These are phyloP conservation scores for Thereva nobilitata DNA, from an alignment of 2,888 invertebrate genomes.

Conservation along the genomic window DNA sequence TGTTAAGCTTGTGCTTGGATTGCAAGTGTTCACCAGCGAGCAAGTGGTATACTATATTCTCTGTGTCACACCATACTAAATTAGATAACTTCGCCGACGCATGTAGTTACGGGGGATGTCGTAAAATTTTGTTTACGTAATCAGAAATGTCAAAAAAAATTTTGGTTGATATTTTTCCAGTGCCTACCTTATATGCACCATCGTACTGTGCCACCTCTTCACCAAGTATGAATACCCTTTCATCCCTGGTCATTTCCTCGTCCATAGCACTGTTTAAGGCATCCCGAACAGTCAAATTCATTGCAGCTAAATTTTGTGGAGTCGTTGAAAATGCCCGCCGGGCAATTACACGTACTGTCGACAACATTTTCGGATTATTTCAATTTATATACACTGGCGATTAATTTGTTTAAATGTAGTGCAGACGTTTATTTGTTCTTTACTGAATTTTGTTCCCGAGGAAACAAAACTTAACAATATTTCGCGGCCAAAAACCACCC, in stretches of 20 bases:
- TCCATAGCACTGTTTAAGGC: conserved; percentile 95
- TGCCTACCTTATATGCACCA: conserved; percentile 89
- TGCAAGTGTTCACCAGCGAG: too few relatives aligned
- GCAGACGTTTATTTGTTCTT: too few relatives aligned
- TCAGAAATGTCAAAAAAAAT: background rate
- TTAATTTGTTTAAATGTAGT: too few relatives aligned
- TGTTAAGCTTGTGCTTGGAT: too few relatives aligned
- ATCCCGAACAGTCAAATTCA: conserved; percentile 88
- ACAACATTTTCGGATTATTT: conserved; percentile 47
- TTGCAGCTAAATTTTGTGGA: conserved; percentile 56
- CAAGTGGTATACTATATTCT: too few relatives aligned
- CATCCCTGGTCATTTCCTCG: conserved; percentile 94
- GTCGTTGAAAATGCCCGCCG: conserved; percentile 63
- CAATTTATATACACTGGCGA: background rate
- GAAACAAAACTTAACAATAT: too few relatives aligned
- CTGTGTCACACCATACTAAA: background rate
- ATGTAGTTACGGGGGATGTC: conserved; percentile 2
- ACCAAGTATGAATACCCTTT: conserved; percentile 86
- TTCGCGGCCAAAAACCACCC: too few relatives aligned
- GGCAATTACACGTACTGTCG: conserved; percentile 53
- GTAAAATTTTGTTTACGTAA: conserved; percentile 40
- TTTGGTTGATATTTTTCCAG: background rate
- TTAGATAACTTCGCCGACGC: conserved; percentile 31
- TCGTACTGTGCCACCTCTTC: conserved; percentile 99
- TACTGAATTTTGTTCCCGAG: too few relatives aligned